Evolutionary conservation across 2,888 invertebrate species (phyloP).

Genomic region (Lamproptera curius): DNA sequence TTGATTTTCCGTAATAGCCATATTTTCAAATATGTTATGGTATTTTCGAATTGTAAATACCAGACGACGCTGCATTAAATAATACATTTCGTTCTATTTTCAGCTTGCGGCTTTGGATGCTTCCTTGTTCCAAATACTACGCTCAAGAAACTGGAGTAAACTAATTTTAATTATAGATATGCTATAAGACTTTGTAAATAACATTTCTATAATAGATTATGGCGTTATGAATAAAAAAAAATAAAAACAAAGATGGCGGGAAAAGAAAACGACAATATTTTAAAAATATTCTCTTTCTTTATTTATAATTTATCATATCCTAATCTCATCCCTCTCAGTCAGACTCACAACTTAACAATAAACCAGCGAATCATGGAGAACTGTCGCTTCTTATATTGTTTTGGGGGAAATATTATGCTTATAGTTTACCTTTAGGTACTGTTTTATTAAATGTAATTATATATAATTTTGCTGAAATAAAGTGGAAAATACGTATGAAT

Average conservation of each 20-base stretch:
- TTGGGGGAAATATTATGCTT: slow-evolving; percentile 33
- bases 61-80: slow-evolving; percentile 3
- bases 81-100: slow-evolving; percentile 30
- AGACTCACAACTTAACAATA: slow-evolving; percentile 50
- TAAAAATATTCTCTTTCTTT: slow-evolving; percentile 72
- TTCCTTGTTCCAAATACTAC: slow-evolving; percentile 65
- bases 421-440: too few relatives aligned
- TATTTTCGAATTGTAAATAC: neutral
- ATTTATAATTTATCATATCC: slow-evolving; percentile 70
- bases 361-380: slow-evolving; percentile 57
- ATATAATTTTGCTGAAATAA: too few relatives aligned
- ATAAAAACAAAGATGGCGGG: slow-evolving; percentile 11
- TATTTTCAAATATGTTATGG: too few relatives aligned
- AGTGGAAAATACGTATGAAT: too few relatives aligned
- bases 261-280: slow-evolving; percentile 40
- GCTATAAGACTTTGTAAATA: neutral
- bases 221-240: slow-evolving; percentile 8
- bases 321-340: slow-evolving; percentile 65
- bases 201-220: neutral
- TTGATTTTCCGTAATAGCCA: too few relatives aligned
- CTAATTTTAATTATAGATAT: neutral
- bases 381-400: slow-evolving; percentile 47
- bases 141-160: slow-evolving; percentile 62
- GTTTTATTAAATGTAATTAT: too few relatives aligned
- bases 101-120: slow-evolving; percentile 58